phyloP scores from a whole-genome alignment of 2,797 vertebrate genomes.

The Masticophis lateralis region DNA sequence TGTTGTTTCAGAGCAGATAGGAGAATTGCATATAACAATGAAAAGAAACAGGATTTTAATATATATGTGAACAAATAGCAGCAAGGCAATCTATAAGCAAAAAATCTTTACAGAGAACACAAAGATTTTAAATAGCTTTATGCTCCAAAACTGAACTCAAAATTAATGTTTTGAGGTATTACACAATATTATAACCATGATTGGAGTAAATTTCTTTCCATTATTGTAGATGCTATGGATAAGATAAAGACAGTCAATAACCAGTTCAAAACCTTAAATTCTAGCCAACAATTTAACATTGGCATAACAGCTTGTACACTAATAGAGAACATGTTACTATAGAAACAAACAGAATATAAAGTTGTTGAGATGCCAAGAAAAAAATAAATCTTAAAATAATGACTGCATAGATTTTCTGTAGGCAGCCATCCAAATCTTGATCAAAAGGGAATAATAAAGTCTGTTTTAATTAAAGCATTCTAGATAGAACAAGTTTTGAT shows the following conservation, averaged over 20 bases:
- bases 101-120: not conserved
- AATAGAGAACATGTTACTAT: not conserved
- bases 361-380: not conserved
- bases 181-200: not conserved
- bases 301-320: not conserved
- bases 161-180: not conserved
- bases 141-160: not conserved
- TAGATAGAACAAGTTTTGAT: not conserved
- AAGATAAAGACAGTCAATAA: not conserved
- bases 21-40: not conserved
- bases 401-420: not conserved
- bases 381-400: not conserved
- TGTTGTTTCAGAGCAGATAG: not conserved
- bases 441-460: not conserved
- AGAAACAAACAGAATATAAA: not conserved
- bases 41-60: not conserved
- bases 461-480: not conserved
- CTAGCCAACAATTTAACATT: not conserved
- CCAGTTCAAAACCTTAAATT: not conserved
- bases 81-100: not conserved
- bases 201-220: not conserved
- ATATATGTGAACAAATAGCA: not conserved
- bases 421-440: not conserved
- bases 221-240: not conserved
- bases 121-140: not conserved